phyloP scores from a whole-genome alignment of 2,797 vertebrate genomes.

The Choloepus didactylus region DNA sequence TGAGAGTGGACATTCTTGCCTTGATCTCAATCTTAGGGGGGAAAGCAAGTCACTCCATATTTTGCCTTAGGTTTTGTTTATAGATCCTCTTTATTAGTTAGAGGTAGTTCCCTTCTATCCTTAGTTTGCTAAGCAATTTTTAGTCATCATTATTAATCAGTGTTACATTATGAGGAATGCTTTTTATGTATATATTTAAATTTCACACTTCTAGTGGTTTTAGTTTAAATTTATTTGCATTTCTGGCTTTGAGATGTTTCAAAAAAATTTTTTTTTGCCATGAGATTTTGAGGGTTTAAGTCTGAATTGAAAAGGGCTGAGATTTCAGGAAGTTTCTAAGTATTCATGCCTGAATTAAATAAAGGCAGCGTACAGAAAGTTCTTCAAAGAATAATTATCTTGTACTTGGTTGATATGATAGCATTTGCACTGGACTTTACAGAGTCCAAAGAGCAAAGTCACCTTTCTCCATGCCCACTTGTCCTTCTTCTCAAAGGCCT shows the following conservation, averaged over 20 bases:
- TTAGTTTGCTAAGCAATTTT: background rate
- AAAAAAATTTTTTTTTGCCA: background rate
- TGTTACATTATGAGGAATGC: background rate
- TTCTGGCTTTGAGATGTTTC: background rate
- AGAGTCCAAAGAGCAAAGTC: background rate
- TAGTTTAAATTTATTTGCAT: conserved; percentile 31
- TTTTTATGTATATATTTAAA: background rate
- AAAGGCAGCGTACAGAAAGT: background rate
- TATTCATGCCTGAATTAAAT: background rate
- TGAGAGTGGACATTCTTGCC: background rate
- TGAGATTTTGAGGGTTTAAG: background rate
- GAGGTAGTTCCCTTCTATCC: background rate
- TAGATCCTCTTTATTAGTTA: background rate
- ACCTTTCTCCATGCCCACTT: background rate
- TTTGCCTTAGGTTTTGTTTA: background rate
- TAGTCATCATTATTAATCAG: background rate
- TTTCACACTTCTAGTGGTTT: background rate
- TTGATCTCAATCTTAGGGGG: background rate
- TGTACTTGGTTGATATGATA: background rate
- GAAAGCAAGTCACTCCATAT: background rate
- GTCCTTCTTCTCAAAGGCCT: background rate
- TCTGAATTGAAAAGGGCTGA: background rate
- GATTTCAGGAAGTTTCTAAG: conserved; percentile 11
- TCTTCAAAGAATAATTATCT: conserved; percentile 1
- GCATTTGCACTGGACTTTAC: background rate